Conservation (phyloP, 2,113 vertebrate species). For the Onychostruthus taczanowskii region DNA sequence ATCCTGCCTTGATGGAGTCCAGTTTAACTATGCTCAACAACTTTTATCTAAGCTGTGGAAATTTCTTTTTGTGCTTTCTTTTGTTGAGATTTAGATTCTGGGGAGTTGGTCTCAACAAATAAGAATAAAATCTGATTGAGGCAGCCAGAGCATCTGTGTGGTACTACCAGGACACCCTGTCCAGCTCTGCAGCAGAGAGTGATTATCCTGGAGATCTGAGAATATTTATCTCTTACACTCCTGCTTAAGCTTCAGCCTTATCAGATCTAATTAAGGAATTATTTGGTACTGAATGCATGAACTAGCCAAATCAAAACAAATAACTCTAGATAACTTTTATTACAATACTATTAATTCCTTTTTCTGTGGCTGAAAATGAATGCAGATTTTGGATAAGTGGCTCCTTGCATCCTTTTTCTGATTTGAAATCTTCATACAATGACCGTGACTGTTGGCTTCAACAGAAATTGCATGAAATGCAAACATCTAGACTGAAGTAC, state of each 20-base stretch:
- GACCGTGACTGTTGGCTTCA: not conserved
- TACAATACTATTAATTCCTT: not conserved
- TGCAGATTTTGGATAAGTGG: not conserved
- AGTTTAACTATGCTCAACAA: not conserved
- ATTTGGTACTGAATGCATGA: not conserved
- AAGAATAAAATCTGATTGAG: not conserved
- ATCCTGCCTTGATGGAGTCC: not conserved
- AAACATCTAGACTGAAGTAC: not conserved
- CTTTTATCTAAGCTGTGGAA: not conserved
- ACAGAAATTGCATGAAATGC: not conserved
- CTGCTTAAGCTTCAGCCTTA: constrained; percentile 38
- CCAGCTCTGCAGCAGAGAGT: not conserved
- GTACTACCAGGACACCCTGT: not conserved
- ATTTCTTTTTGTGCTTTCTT: not conserved
- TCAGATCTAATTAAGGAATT: constrained; percentile 7
- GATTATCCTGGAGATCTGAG: not conserved
- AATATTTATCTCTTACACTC: constrained; percentile 21
- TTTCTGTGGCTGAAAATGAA: not conserved
- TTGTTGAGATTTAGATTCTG: not conserved
- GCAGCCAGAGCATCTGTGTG: not conserved
- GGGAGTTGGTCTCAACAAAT: not conserved
- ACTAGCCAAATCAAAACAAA: not conserved
- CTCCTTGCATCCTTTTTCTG: not conserved
- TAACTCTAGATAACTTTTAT: not conserved
- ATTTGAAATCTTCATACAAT: not conserved